Base-by-base conservation (phyloP, 2,797 vertebrate genomes). In the Clarias laeviceps region DNA sequence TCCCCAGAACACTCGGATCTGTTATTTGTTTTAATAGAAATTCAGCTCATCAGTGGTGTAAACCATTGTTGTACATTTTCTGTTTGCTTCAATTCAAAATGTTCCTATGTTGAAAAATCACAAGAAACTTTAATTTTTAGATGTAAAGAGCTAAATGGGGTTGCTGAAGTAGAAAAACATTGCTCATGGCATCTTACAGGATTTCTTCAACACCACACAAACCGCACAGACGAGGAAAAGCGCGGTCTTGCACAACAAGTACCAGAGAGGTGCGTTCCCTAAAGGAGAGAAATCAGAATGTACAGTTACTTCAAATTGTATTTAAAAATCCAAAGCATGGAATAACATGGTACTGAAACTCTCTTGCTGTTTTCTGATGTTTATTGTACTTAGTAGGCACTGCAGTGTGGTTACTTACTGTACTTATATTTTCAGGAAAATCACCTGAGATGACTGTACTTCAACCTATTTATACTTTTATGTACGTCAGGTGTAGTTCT, bases 211-310 rank as follows among this genome's bases (percentile, higher is more conserved):
- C 29, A 2, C 54, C 3, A 54, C 77, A 56, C 20, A 61, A 81
- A 84, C n/a, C 8, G 15, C 77, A n/a, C 45, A 74, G 22, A 89
- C 80, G 54, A 90, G 57, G 82, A 88, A 88, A 66, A 89, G 24
- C 1, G 34, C 88, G 22, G 74, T 66, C 68, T 91, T 91, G 73
- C 82, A 72, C 87, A 89, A 32, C 50, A 91, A n/a, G 80, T 91
- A 91, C 68, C 78, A 90, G 45, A 88, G 24, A 64, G 87, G 87
- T 14, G 34, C 56, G 29, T 45, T 72, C 22, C 82, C 77, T 80
- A 32, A 27, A 50, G 4, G 56, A 74, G 15, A 73, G 20, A 54
- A n/a, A n/a, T 40, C n/a, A 6, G 4, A 32, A 29, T 24, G 11
- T 24, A 64, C 78, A 50, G 61, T 80, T 29, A 65, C 34, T 37